A percentile compares a stretch with the other conserved stretches of the same genome.
These are phyloP conservation scores for Streblospio benedicti DNA, from an alignment of 1,140 invertebrate genomes.

Conservation along the genomic window DNA sequence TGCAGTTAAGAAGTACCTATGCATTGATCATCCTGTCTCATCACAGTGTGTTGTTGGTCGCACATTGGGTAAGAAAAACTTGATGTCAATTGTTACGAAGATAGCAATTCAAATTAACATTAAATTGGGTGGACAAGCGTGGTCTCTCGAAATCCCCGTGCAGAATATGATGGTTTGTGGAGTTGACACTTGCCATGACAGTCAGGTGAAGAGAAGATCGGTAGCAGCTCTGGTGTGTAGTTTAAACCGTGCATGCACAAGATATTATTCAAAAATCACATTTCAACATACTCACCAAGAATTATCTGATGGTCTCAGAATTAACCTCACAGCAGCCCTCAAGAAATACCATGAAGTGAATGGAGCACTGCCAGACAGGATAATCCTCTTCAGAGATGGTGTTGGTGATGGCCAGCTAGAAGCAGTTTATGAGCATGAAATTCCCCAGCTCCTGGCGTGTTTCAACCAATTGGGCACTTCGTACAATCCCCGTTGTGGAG, in stretches of 20 bases:
- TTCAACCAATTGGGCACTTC: slow-evolving; percentile 33
- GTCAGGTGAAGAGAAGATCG: not conserved
- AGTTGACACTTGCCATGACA: slow-evolving; percentile 13
- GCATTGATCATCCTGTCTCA: slow-evolving; percentile 60
- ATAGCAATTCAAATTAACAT: slow-evolving; percentile 13
- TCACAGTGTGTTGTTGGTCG: slow-evolving; percentile 62
- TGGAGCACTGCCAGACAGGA: slow-evolving; percentile 56
- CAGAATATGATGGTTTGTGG: slow-evolving; percentile 12
- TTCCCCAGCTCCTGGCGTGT: slow-evolving; percentile 5
- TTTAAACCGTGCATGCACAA: not conserved
- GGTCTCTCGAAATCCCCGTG: slow-evolving; percentile 37
- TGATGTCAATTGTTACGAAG: slow-evolving; percentile 35
- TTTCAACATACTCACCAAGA: slow-evolving; percentile 13
- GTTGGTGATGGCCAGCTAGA: slow-evolving; percentile 80
- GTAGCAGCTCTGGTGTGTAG: slow-evolving; percentile 6
- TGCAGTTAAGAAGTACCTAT: slow-evolving; percentile 80
- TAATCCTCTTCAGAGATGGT: slow-evolving; percentile 87
- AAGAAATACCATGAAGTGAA: slow-evolving; percentile 13
- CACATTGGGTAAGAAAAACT: slow-evolving; percentile 50
- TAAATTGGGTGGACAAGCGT: slow-evolving; percentile 13
- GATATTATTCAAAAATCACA: slow-evolving; percentile 4
- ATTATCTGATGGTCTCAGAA: slow-evolving; percentile 4
- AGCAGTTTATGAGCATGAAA: slow-evolving; percentile 62
- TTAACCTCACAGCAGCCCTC: slow-evolving; percentile 51
- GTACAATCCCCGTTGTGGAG: slow-evolving; percentile 8